phyloP scores from a whole-genome alignment of 2,888 invertebrate species.

The Seira sanloemensis region DNA sequence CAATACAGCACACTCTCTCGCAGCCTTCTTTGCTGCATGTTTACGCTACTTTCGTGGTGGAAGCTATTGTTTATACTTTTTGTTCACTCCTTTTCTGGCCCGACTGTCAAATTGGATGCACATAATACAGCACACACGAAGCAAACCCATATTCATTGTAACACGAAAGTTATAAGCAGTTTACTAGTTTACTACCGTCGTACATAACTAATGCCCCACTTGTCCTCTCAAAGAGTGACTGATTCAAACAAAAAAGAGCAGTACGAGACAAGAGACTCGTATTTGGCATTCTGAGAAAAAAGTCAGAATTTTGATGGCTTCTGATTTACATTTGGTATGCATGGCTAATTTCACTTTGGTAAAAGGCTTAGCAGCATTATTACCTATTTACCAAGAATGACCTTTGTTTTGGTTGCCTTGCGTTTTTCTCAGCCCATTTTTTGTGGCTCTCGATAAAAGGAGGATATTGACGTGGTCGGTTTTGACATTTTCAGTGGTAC shows the following conservation, averaged over 20 bases:
- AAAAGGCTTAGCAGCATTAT: no score
- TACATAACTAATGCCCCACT: not conserved
- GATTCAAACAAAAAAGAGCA: not conserved
- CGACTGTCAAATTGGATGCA: not conserved
- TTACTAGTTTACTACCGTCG: no score
- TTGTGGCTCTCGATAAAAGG: not conserved
- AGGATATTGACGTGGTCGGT: not conserved
- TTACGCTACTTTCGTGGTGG: no score
- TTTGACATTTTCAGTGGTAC: no score
- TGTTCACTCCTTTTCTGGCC: not conserved
- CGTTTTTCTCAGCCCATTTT: not conserved
- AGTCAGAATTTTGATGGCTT: not conserved
- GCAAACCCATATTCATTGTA: not conserved
- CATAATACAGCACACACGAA: not conserved
- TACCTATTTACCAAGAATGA: no score
- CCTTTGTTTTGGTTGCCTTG: not conserved
- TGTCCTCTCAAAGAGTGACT: not conserved
- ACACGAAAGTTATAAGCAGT: no score
- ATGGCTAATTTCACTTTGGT: no score
- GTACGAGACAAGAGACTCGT: not conserved
- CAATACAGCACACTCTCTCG: not conserved
- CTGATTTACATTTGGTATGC: not conserved
- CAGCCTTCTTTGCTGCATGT: slow-evolving; percentile 6
- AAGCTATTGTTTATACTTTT: slow-evolving; percentile 40
- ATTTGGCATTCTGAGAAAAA: not conserved